Base-by-base conservation (phyloP, 2,888 invertebrate genomes). In the Drosophila yooni region DNA sequence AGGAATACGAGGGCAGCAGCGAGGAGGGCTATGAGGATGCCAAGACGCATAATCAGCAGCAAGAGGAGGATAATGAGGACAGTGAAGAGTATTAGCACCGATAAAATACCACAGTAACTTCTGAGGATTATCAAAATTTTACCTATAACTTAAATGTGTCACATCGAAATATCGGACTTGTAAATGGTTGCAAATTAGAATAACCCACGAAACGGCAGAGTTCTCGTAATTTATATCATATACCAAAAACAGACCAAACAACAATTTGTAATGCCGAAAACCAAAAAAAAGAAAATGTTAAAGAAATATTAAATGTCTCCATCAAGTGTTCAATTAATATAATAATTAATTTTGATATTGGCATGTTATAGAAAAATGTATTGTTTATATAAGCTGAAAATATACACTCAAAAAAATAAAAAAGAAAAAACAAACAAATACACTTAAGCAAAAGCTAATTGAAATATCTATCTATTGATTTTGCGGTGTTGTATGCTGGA, bases 1-100 rank as follows among this genome's bases (percentile, higher is more conserved):
- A 81, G 56, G 79, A 81, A 38, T 76, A 81, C 50, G 85, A 88
- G 31, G 87, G 81, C 60, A 83, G 88, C 69, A 82, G 88, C 57
- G 83, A 83, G 51, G 89, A 91, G 60, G 91, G 87, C 29, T 88
- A 85, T 11, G 88, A 87, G 53, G 90, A 91, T 51, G 89, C 85
- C 0, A 69, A 81, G 8, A 72, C 76, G n/a, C 77, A 83, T 25
- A 74, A 69, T 34, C 77, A 80, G 46, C 79, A 79, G 52, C 74
- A 72, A 8, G 46, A 25, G 38, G 67, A 74, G 27, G 72, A 78
- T 29, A 61, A 76, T 6, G 76, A 82, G 5, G 77, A 76, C 48
- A 76, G 75, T 52, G 76, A 82, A n/a, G 76, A 88, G 31, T 89
- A 88, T 46, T 88, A 78, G 21, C 43, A 27, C 1, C 18, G 0